Evolutionary conservation across 2,797 vertebrate genomes (phyloP).

Genomic region (Pterois miles): DNA sequence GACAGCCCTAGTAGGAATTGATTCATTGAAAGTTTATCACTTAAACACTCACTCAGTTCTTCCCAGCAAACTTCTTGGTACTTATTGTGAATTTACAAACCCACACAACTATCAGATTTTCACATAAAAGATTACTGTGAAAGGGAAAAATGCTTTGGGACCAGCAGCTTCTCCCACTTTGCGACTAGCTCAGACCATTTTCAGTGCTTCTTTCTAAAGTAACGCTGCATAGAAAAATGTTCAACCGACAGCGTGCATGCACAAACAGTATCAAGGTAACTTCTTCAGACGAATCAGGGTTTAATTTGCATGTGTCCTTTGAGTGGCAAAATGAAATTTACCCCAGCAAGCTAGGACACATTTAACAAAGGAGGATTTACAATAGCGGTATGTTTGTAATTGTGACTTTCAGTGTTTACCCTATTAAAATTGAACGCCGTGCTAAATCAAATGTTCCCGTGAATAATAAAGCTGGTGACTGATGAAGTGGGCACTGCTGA

Average conservation of each 20-base stretch:
- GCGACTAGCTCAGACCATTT: background rate
- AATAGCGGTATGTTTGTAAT: conserved; percentile 45
- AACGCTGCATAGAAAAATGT: background rate
- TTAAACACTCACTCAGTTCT: background rate
- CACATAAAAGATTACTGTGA: background rate
- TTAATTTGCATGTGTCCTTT: conserved; percentile 35
- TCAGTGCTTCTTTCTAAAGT: background rate
- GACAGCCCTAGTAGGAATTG: too few species aligned
- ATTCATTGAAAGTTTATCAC: background rate
- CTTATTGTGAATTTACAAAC: background rate
- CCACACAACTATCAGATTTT: background rate
- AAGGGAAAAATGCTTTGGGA: background rate
- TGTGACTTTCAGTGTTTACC: conserved; percentile 63
- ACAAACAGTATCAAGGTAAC: conserved; percentile 27
- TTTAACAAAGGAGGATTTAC: conserved; percentile 38
- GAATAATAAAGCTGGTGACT: conserved; percentile 45
- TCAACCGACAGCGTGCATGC: background rate
- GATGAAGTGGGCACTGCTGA: conserved; percentile 41
- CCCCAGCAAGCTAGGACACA: conserved; percentile 25
- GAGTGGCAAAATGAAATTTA: conserved; percentile 47
- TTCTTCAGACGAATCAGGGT: background rate
- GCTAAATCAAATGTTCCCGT: conserved; percentile 58
- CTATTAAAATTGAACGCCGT: conserved; percentile 54
- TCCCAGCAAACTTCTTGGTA: background rate
- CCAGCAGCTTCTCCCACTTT: background rate